phyloP scores from a whole-genome alignment of 2,797 vertebrate genomes.

The Sebastes matsubarae region DNA sequence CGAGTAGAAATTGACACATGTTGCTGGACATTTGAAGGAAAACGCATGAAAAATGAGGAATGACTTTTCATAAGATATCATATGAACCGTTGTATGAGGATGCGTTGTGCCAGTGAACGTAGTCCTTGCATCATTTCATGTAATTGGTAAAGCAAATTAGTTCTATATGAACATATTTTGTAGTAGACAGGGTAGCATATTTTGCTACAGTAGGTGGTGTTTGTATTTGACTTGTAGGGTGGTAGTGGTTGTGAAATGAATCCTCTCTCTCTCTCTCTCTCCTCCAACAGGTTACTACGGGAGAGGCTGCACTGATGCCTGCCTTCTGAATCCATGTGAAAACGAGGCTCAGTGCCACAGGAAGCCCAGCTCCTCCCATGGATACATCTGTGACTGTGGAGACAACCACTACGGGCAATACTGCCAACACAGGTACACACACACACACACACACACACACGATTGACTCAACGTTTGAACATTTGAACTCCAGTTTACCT shows the following conservation, averaged over 20 bases:
- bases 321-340: constrained; percentile 96
- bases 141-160: neutral
- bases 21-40: too few relatives aligned
- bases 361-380: constrained; percentile 87
- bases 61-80: too few relatives aligned
- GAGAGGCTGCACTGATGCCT: constrained; percentile 90
- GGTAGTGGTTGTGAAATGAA: neutral
- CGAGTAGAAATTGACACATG: too few relatives aligned
- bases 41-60: too few relatives aligned
- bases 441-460: constrained; percentile 12
- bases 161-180: neutral
- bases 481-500: constrained; percentile 12
- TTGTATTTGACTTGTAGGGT: neutral
- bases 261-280: neutral
- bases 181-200: neutral
- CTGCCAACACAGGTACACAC: constrained; percentile 92
- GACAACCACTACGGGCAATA: constrained; percentile 94
- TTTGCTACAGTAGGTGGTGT: neutral
- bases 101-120: neutral
- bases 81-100: too few relatives aligned
- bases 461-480: neutral
- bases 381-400: constrained; percentile 93
- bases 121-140: neutral
- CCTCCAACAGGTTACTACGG: constrained; percentile 90
- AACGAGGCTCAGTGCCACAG: constrained; percentile 93